Evolutionary conservation across 1,140 invertebrate species (phyloP).

Genomic region (Sogatella furcifera): DNA sequence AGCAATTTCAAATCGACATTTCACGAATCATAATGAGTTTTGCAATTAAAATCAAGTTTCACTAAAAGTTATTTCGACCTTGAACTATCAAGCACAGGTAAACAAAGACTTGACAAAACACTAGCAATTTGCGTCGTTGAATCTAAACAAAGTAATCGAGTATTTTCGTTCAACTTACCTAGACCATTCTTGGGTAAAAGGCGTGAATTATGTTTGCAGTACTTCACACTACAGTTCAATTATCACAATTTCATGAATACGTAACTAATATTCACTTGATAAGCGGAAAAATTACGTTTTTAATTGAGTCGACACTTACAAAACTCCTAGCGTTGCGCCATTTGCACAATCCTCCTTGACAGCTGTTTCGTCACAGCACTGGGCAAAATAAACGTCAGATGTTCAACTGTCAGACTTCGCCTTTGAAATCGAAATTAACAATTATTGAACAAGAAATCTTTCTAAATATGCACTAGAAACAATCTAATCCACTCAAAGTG

Average conservation of each 20-base stretch:
- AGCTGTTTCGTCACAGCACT: background rate
- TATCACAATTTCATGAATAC: too few species aligned
- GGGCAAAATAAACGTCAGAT: background rate
- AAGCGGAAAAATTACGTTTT: too few species aligned
- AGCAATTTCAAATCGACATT: background rate
- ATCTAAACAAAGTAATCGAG: background rate
- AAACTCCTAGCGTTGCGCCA: background rate
- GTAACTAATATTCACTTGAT: too few species aligned
- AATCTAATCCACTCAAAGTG: too few species aligned
- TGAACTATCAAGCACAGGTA: slow-evolving; percentile 2
- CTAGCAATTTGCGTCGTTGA: background rate
- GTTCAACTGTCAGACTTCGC: background rate
- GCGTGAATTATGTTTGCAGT: too few species aligned
- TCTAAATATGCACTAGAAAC: too few species aligned
- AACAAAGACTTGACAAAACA: slow-evolving; percentile 1
- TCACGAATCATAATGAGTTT: background rate
- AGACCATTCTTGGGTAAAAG: background rate
- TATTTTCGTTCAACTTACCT: background rate
- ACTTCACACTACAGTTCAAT: too few species aligned
- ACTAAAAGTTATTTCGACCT: slow-evolving; percentile 1
- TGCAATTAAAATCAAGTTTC: slow-evolving; percentile 3
- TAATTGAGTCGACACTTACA: too few species aligned
- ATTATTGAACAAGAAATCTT: too few species aligned
- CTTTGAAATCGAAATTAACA: background rate
- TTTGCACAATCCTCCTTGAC: background rate